phyloP scores from a whole-genome alignment of 2,888 invertebrate species.

The Eupithecia pulchellata region DNA sequence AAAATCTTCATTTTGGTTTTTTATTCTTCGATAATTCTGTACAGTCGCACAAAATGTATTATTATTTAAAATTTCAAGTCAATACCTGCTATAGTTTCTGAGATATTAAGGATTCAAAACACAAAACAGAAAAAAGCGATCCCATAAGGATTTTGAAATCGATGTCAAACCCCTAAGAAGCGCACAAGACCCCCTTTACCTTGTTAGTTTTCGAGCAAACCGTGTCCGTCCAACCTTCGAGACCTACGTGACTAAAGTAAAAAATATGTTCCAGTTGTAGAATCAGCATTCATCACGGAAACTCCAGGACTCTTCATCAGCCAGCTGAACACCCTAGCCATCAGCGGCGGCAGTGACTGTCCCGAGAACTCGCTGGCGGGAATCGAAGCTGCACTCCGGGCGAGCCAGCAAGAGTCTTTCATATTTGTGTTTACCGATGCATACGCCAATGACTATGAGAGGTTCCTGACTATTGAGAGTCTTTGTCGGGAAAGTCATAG shows the following conservation, averaged over 20 bases:
- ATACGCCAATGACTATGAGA: conserved; percentile 55
- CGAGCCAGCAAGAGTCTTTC: conserved; percentile 50
- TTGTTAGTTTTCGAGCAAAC: too few species aligned
- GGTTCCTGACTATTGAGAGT: conserved; percentile 43
- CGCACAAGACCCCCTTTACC: too few species aligned
- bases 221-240: too few species aligned
- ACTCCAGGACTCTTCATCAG: conserved; percentile 42
- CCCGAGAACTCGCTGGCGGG: conserved; percentile 67
- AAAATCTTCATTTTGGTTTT: too few species aligned
- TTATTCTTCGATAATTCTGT: too few species aligned
- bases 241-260: neutral
- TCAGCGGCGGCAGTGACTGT: conserved; percentile 57
- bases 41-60: too few species aligned
- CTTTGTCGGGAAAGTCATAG: conserved; percentile 53
- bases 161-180: too few species aligned
- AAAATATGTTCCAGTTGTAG: conserved; percentile 48
- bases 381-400: conserved; percentile 58
- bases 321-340: conserved; percentile 45
- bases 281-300: conserved; percentile 36
- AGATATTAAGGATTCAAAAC: too few species aligned
- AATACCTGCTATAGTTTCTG: too few species aligned
- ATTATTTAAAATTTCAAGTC: too few species aligned
- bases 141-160: too few species aligned
- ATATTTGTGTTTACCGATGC: conserved; percentile 62
- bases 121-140: too few species aligned